Percentiles rank a stretch among this genome's conserved stretches.
Evolutionary conservation across 2,888 invertebrate species (phyloP).

Genomic region (Dilophus febrilis): DNA sequence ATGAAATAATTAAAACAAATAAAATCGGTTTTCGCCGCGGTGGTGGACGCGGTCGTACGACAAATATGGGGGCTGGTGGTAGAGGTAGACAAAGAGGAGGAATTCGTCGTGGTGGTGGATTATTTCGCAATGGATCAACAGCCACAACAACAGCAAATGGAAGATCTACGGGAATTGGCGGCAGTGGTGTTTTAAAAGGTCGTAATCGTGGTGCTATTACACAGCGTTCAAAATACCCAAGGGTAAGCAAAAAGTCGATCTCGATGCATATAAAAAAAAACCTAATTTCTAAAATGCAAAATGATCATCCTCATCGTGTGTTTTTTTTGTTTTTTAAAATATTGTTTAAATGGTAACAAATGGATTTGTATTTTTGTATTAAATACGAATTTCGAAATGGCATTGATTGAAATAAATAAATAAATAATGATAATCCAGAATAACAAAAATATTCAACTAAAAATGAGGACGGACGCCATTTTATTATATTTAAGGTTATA

Average conservation of each 20-base stretch:
- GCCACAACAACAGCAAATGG: not conserved
- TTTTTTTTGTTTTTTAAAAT: no score
- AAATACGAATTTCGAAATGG: no score
- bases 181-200: constrained; percentile 46
- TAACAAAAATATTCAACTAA: no score
- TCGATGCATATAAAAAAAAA: not conserved
- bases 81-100: constrained; percentile 33
- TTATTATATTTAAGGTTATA: no score
- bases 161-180: constrained; percentile 15
- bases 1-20: constrained; percentile 85
- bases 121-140: no score
- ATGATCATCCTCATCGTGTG: no score
- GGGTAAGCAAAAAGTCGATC: constrained; percentile 38
- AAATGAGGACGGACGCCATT: no score
- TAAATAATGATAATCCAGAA: no score
- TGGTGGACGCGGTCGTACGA: constrained; percentile 35
- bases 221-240: constrained; percentile 42
- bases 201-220: constrained; percentile 54
- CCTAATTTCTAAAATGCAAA: no score
- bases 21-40: constrained; percentile 44
- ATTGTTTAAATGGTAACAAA: no score
- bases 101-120: constrained; percentile 24
- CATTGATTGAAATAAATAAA: no score
- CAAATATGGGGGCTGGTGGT: constrained; percentile 22
- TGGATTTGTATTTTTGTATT: no score